These are phyloP conservation scores for Anarhynchus alexandrinus DNA, from an alignment of 2,113 vertebrate genomes.

Conservation along the genomic window DNA sequence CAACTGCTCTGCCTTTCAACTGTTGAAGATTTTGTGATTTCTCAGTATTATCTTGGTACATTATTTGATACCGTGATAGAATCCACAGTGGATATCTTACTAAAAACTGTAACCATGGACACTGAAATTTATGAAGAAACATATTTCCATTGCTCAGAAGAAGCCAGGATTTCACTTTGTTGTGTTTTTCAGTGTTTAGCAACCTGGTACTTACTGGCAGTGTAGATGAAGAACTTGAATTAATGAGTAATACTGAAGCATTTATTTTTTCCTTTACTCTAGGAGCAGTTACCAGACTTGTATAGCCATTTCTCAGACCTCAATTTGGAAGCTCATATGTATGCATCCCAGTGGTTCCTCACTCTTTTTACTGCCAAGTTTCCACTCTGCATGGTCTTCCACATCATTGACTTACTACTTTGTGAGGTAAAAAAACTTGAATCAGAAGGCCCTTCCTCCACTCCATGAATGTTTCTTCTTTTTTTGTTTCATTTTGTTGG, in stretches of 20 bases:
- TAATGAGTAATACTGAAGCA: not conserved
- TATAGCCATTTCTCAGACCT: slow-evolving; percentile 88
- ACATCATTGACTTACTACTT: slow-evolving; percentile 98
- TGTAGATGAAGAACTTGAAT: not conserved
- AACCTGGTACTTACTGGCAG: not conserved
- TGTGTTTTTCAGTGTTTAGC: not conserved
- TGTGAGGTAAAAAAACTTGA: slow-evolving; percentile 83
- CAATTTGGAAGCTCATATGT: slow-evolving; percentile 98
- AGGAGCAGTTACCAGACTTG: slow-evolving; percentile 94
- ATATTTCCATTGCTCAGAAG: not conserved
- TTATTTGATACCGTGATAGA: not conserved
- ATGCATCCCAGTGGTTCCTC: slow-evolving; percentile 98
- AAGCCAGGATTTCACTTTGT: not conserved
- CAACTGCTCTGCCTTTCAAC: not conserved
- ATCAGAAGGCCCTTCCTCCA: not conserved
- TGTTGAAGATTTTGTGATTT: not conserved
- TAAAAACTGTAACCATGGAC: not conserved
- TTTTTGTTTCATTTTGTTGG: not conserved
- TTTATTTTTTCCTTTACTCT: not conserved
- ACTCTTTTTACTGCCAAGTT: slow-evolving; percentile 99
- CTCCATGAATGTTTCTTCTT: not conserved
- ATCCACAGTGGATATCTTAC: not conserved
- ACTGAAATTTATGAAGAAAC: not conserved
- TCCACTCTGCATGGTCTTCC: slow-evolving; percentile 99
- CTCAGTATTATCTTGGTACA: not conserved